phyloP scores from a whole-genome alignment of 2,113 vertebrate species.

The Cephalopterus ornatus region DNA sequence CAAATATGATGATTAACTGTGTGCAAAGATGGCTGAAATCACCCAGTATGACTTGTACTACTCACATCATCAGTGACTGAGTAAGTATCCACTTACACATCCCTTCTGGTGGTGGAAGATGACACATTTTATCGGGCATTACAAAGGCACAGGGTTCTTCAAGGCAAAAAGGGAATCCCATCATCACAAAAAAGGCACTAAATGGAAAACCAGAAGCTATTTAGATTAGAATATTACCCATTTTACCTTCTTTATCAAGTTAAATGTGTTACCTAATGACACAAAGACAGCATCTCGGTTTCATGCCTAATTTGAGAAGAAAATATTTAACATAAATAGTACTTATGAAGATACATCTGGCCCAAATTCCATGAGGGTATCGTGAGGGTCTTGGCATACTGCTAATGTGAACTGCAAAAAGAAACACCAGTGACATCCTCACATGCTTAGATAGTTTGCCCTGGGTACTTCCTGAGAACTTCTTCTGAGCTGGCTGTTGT shows the following conservation, averaged over 20 bases:
- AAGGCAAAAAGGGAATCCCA: not conserved
- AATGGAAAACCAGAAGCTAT: not conserved
- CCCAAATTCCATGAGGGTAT: not conserved
- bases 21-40: not conserved
- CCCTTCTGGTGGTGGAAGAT: not conserved
- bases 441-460: not conserved
- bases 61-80: not conserved
- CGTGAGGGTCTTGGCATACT: not conserved
- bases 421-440: not conserved
- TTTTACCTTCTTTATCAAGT: conserved; percentile 1
- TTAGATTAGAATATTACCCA: not conserved
- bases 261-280: not conserved
- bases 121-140: not conserved
- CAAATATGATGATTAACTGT: not conserved
- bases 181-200: not conserved
- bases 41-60: not conserved
- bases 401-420: not conserved
- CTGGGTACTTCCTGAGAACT: not conserved
- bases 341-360: not conserved
- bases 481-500: not conserved
- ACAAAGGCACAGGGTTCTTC: not conserved
- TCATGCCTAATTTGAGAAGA: not conserved
- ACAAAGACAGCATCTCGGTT: not conserved
- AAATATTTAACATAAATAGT: not conserved
- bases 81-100: not conserved